Evolutionary conservation across 2,888 invertebrate genomes (phyloP).

Genomic region (Vannuccia rotundouncinata): DNA sequence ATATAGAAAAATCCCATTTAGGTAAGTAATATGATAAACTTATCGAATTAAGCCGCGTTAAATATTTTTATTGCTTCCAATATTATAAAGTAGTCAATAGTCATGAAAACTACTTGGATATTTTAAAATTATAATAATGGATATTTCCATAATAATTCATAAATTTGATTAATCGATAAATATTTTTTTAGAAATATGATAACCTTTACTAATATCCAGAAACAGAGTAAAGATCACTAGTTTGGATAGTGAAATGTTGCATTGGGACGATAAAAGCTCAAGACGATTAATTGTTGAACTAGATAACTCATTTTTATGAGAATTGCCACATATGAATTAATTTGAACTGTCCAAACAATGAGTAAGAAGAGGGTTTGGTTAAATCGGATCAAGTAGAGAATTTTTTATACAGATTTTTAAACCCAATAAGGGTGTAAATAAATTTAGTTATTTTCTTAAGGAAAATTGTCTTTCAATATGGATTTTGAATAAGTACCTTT

Average conservation of each 20-base stretch:
- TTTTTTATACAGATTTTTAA: neutral
- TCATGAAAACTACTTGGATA: neutral
- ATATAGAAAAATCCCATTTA: no score
- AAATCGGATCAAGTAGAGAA: neutral
- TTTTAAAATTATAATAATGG: neutral
- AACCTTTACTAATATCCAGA: neutral
- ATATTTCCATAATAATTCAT: neutral
- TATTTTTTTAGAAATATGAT: neutral
- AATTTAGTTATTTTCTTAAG: neutral
- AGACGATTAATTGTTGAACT: neutral
- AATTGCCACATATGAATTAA: neutral
- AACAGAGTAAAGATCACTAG: neutral
- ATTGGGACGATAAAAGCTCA: neutral
- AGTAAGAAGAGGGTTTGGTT: neutral
- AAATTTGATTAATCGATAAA: neutral
- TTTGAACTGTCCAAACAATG: no score
- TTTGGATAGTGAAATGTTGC: neutral
- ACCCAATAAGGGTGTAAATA: neutral
- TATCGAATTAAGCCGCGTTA: neutral
- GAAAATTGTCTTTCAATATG: neutral
- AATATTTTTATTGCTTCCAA: neutral
- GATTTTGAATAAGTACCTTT: neutral
- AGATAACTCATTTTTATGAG: neutral
- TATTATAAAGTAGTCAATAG: no score
- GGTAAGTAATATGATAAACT: neutral